Conservation (phyloP, 2,888 invertebrate species). For the Zaprionus bogoriensis region DNA sequence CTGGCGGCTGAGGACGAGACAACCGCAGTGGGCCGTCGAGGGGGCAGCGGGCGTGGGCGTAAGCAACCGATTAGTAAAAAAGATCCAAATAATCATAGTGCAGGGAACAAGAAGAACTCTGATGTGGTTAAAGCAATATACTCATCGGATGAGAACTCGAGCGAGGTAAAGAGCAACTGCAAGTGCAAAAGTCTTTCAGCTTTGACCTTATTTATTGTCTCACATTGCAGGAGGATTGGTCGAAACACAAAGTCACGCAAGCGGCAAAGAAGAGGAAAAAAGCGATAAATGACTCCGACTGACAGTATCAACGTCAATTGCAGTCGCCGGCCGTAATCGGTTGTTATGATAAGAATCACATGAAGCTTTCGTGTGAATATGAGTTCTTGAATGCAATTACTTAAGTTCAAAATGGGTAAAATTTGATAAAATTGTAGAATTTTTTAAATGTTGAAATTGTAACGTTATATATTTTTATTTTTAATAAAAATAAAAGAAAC, state of each 20-base stretch:
- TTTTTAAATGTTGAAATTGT: slow-evolving; percentile 80
- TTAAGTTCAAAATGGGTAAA: slow-evolving; percentile 55
- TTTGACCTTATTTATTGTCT: not conserved
- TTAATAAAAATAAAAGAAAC: slow-evolving; percentile 77
- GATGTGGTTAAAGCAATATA: slow-evolving; percentile 84
- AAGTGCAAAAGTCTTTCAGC: not conserved
- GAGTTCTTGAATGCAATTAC: slow-evolving; percentile 72
- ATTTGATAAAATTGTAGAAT: slow-evolving; percentile 68
- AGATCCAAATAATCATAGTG: slow-evolving; percentile 83
- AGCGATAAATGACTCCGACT: slow-evolving; percentile 95
- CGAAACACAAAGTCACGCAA: slow-evolving; percentile 90
- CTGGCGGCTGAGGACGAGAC: slow-evolving; percentile 95
- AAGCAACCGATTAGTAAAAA: slow-evolving; percentile 85
- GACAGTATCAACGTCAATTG: slow-evolving; percentile 84
- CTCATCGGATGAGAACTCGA: slow-evolving; percentile 91
- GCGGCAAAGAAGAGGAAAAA: slow-evolving; percentile 96
- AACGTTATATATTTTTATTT: slow-evolving; percentile 81
- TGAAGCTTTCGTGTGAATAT: slow-evolving; percentile 54
- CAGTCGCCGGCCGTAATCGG: slow-evolving; percentile 27
- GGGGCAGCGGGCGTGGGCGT: slow-evolving; percentile 85
- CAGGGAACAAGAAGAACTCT: slow-evolving; percentile 83
- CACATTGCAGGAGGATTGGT: slow-evolving; percentile 91
- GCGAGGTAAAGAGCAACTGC: no score
- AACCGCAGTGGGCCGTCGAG: slow-evolving; percentile 85
- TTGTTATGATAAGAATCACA: slow-evolving; percentile 64